Evolutionary conservation across 2,888 invertebrate species (phyloP), one percentile per base, ranked within the genome.

Genomic region (Minunthozetes semirufus): DNA sequence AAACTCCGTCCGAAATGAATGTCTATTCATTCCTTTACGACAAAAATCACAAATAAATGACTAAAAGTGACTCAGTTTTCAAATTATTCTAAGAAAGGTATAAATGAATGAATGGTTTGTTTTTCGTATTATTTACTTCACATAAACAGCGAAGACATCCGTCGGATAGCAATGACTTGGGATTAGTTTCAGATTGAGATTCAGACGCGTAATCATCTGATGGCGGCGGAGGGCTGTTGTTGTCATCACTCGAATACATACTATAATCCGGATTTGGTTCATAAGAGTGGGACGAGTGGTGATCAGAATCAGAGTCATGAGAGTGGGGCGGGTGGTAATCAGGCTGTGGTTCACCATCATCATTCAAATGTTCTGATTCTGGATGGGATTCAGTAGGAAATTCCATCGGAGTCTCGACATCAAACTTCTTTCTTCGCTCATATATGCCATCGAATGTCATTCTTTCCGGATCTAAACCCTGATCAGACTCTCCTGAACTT

Each of bases 111-210:
- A 42, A 42, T 42, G 42, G 42, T 42, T 42, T 11, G 8, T 8
- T 42, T 42, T 42, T 11, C 1, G 42, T 42, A 27, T 59, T 4
- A 27, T 46, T 72, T 72, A 76, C 77, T 66, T 42, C 42, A 66
- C 77, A 77, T 22, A 77, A 63, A 72, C 77, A 77, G 27, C 73
- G 70, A 13, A 76, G 56, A 68, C 77, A 77, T 22, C 74, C 75
- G 50, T 77, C 77, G 71, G 27, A 68, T n/a, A 74, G 53, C 15
- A 72, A 27, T 15, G 53, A 50, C 25, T 19, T n/a, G 42, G 42
- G 13, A n/a, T 71, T 42, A 17, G 50, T 72, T 25, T 53, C 29
- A 22, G 50, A 50, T 70, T 42, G 25, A 33, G 38, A 70, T 46
- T 27, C 27, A 48, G 53, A 72, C 15, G 25, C 25, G 25, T 72